Percentiles rank a stretch among this genome's conserved stretches.
Conservation (phyloP, 1,140 invertebrate species). For the Lerema accius region DNA sequence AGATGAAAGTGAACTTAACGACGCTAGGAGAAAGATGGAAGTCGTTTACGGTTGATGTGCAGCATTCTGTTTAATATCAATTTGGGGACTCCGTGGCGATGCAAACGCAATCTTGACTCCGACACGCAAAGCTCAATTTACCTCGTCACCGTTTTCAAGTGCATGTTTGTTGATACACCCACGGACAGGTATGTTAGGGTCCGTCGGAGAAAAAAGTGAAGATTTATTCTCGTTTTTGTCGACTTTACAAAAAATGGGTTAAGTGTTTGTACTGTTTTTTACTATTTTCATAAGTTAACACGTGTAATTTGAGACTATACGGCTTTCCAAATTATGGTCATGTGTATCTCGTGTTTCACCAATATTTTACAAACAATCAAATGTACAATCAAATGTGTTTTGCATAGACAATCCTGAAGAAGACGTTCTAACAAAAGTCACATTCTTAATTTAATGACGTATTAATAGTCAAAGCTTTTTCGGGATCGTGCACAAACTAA, state of each 20-base stretch:
- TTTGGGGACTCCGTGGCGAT: slow-evolving; percentile 12
- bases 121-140: slow-evolving; percentile 27
- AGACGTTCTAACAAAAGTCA: too few species aligned
- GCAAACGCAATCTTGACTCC: slow-evolving; percentile 15
- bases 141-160: slow-evolving; percentile 29
- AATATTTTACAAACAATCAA: slow-evolving; percentile 1
- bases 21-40: not conserved
- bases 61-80: slow-evolving; percentile 43
- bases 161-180: slow-evolving; percentile 44
- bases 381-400: too few species aligned
- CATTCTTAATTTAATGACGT: too few species aligned
- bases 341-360: not conserved
- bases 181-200: slow-evolving; percentile 49
- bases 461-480: too few species aligned
- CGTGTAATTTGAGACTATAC: slow-evolving; percentile 51
- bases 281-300: slow-evolving; percentile 56
- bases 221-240: slow-evolving; percentile 61
- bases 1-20: slow-evolving; percentile 16
- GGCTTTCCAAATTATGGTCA: slow-evolving; percentile 22
- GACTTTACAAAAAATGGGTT: slow-evolving; percentile 64
- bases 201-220: slow-evolving; percentile 46
- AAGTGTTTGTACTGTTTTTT: slow-evolving; percentile 64
- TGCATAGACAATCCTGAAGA: too few species aligned
- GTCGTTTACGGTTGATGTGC: slow-evolving; percentile 13
- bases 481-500: too few species aligned